phyloP scores from a whole-genome alignment of 2,888 invertebrate species.

The Hirtodrosophila histrioides region DNA sequence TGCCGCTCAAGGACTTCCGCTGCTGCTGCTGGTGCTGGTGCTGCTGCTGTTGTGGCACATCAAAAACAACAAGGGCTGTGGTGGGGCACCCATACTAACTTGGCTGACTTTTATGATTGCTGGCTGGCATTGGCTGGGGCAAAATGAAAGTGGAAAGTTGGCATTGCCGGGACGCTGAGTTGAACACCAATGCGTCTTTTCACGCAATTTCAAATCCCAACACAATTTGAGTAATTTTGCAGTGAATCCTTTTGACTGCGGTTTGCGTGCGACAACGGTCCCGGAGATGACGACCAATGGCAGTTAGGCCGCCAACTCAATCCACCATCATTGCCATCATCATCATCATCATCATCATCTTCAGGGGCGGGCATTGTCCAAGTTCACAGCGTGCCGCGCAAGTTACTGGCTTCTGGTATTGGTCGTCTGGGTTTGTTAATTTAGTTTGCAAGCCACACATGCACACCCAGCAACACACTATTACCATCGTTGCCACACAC shows the following conservation, averaged over 20 bases:
- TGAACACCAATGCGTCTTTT: conserved; percentile 68
- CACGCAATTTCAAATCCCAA: conserved; percentile 79
- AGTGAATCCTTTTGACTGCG: conserved; percentile 76
- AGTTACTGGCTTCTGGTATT: conserved; percentile 70
- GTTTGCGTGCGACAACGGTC: conserved; percentile 35
- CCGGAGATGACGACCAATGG: conserved; percentile 16
- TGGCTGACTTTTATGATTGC: conserved; percentile 78
- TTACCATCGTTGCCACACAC: conserved; percentile 33
- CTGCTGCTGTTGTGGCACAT: conserved; percentile 40
- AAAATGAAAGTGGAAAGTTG: conserved; percentile 62
- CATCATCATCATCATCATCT: conserved; percentile 18
- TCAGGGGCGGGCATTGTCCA: conserved; percentile 65
- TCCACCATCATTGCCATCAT: conserved; percentile 35
- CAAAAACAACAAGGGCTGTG: conserved; percentile 39
- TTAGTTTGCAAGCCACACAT: conserved; percentile 61
- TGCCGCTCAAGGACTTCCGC: conserved; percentile 55
- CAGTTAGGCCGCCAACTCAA: conserved; percentile 16
- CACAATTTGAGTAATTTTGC: conserved; percentile 79
- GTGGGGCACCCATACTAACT: conserved; percentile 30
- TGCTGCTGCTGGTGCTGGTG: conserved; percentile 30
- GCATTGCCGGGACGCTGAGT: conserved; percentile 22
- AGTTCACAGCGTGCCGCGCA: conserved; percentile 51
- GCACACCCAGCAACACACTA: conserved; percentile 32
- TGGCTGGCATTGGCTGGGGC: conserved; percentile 60
- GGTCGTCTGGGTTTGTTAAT: conserved; percentile 73